A percentile compares a stretch with the other conserved stretches of the same genome.
Conservation (phyloP, 2,888 invertebrate species). For the Himalopsyche japonica region DNA sequence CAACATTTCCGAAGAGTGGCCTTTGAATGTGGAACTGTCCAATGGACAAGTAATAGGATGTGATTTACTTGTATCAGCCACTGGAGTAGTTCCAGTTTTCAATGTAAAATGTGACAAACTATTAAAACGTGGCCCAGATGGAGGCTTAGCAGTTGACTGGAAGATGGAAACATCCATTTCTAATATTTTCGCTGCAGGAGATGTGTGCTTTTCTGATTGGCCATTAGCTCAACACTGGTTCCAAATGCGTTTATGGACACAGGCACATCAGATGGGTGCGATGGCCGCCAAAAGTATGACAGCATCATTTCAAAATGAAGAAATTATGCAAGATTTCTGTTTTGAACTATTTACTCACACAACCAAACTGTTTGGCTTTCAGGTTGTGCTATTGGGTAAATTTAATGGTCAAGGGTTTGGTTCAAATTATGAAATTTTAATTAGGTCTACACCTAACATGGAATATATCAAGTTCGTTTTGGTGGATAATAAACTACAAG, state of each 20-base stretch:
- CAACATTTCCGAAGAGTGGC: constrained; percentile 57
- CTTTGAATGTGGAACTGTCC: constrained; percentile 72
- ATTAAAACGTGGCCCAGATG: constrained; percentile 66
- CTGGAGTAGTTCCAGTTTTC: constrained; percentile 80
- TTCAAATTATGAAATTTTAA: constrained; percentile 77
- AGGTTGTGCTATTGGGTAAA: constrained; percentile 88
- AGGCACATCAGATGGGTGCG: constrained; percentile 95
- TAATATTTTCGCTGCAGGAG: constrained; percentile 93
- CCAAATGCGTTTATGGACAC: constrained; percentile 96
- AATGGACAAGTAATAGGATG: constrained; percentile 74
- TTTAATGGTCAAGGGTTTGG: constrained; percentile 91
- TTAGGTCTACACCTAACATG: constrained; percentile 78
- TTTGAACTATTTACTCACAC: constrained; percentile 98
- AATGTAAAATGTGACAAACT: constrained; percentile 60
- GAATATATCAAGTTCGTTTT: constrained; percentile 90
- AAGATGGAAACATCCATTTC: constrained; percentile 78
- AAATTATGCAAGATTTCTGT: constrained; percentile 85
- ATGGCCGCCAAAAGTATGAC: constrained; percentile 93
- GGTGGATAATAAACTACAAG: constrained; percentile 81
- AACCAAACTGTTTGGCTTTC: constrained; percentile 91
- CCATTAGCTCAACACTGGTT: constrained; percentile 79
- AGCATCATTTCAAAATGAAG: constrained; percentile 62
- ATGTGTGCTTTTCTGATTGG: constrained; percentile 89
- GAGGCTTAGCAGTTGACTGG: constrained; percentile 85
- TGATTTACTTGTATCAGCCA: constrained; percentile 94